Percentiles rank a stretch among this genome's conserved stretches.
These are phyloP conservation scores for Gambusia holbrooki DNA, from an alignment of 2,113 vertebrate species.

Conservation along the genomic window DNA sequence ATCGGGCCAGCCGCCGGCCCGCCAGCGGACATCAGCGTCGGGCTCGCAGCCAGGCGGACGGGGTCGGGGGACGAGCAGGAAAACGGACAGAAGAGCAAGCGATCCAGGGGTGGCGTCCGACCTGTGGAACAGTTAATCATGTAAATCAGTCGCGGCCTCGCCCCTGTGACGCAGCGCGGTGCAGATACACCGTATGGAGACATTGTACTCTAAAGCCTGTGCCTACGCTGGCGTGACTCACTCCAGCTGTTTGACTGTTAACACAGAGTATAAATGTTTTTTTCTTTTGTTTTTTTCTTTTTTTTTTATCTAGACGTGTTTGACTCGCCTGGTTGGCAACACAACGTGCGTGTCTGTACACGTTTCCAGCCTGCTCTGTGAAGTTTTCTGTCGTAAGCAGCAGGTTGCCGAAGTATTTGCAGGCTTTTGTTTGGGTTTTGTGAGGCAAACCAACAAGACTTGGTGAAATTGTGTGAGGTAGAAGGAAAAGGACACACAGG, in stretches of 20 bases:
- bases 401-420: neutral
- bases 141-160: conserved; percentile 58
- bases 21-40: neutral
- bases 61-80: neutral
- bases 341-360: conserved; percentile 34
- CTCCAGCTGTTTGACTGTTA: conserved; percentile 53
- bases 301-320: conserved; percentile 22
- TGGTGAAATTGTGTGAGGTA: neutral
- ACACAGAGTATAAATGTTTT: conserved; percentile 2
- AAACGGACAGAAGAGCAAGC: conserved; percentile 4
- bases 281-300: neutral
- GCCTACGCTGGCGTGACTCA: neutral
- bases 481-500: neutral
- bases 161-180: conserved; percentile 5
- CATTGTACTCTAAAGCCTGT: neutral
- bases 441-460: neutral
- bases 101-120: conserved; percentile 13
- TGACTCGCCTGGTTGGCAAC: conserved; percentile 43
- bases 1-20: neutral
- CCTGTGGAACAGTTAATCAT: conserved; percentile 35
- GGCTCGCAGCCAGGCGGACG: conserved; percentile 3
- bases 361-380: neutral
- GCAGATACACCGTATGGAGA: neutral
- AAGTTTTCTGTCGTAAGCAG: conserved; percentile 8
- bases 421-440: neutral